These are phyloP conservation scores for Microtus ochrogaster DNA, from an alignment of 2,113 vertebrate species.

Conservation along the genomic window DNA sequence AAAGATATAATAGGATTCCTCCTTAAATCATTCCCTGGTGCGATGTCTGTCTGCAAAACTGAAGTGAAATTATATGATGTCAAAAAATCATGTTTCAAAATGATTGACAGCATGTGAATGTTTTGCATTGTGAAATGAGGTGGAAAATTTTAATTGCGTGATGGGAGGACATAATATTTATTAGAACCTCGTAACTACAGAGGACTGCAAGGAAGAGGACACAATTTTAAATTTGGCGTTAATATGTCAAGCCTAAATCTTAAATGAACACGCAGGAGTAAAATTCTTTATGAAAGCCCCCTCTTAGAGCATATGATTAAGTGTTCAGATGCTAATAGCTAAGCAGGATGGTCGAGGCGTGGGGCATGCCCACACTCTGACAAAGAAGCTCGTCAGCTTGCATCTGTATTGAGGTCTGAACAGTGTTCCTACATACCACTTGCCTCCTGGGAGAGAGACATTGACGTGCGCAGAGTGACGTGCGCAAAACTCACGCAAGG, in stretches of 20 bases:
- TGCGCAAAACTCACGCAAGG: background rate
- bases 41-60: slow-evolving; percentile 89
- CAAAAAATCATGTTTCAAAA: slow-evolving; percentile 90
- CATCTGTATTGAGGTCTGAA: slow-evolving; percentile 53
- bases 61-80: slow-evolving; percentile 92
- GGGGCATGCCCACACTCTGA: slow-evolving; percentile 67
- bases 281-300: slow-evolving; percentile 81
- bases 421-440: background rate
- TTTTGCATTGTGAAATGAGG: slow-evolving; percentile 91
- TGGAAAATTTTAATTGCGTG: slow-evolving; percentile 92
- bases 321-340: slow-evolving; percentile 83
- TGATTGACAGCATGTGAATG: slow-evolving; percentile 90
- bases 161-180: slow-evolving; percentile 92
- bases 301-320: slow-evolving; percentile 79
- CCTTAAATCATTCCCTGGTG: slow-evolving; percentile 90
- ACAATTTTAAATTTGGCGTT: slow-evolving; percentile 88
- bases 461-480: slow-evolving; percentile 33
- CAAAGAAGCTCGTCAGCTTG: slow-evolving; percentile 73
- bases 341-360: slow-evolving; percentile 72
- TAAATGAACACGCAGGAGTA: slow-evolving; percentile 84
- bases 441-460: slow-evolving; percentile 56
- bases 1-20: slow-evolving; percentile 90
- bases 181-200: slow-evolving; percentile 90
- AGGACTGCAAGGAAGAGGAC: slow-evolving; percentile 86
- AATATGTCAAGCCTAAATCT: slow-evolving; percentile 86